Base-by-base conservation (phyloP, 2,113 vertebrate species). In the Sitta europaea region DNA sequence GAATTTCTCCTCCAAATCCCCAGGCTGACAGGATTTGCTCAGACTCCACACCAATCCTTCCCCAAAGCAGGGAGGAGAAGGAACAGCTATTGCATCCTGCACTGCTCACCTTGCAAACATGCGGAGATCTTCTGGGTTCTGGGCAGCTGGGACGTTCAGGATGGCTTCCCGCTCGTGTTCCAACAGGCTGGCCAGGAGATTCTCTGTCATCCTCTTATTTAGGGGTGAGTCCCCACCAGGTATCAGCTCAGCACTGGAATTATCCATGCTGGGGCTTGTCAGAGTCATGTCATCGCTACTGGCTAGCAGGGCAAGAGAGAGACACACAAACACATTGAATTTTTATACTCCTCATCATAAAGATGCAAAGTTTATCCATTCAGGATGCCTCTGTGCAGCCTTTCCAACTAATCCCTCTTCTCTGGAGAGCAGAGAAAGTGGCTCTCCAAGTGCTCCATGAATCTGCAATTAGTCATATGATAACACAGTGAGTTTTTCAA, bases 241-340 rank as follows among this genome's bases (percentile, higher is more conserved):
- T 31, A 99, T 97, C 88, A 99, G 98, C 97, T 99, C 99, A 6
- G 99, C 99, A 20, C 99, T 99, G 73, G 99, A 99, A 97, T 99
- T 99, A 92, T 99, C 99, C 99, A 99, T 99, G 95, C 99, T 99
- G 79, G 99, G 99, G 94, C 99, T 99, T 38, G 99, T 99, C 86
- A 99, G 98, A 40, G 99, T 99, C 99, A 99, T 99, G 97, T 99
- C 99, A 47, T 99, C 99, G 20, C 99, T 99, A 90, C 99, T 99
- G 86, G 99, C 99, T 99, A 75, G 33, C 25, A 23, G n/a, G 36
- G 47, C 9, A 36, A 59, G 36, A 86, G 35, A 88, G 12, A 75
- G 13, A 94, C 5, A 75, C n/a, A 94, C 23, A 67, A 3, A 86
- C 6, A 89, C 25, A 66, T 8, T 23, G 2, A 6, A 17, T 45